A percentile compares a stretch with the other conserved stretches of the same genome.
Conservation (phyloP, 2,113 vertebrate genomes). For the Istiophorus platypterus region DNA sequence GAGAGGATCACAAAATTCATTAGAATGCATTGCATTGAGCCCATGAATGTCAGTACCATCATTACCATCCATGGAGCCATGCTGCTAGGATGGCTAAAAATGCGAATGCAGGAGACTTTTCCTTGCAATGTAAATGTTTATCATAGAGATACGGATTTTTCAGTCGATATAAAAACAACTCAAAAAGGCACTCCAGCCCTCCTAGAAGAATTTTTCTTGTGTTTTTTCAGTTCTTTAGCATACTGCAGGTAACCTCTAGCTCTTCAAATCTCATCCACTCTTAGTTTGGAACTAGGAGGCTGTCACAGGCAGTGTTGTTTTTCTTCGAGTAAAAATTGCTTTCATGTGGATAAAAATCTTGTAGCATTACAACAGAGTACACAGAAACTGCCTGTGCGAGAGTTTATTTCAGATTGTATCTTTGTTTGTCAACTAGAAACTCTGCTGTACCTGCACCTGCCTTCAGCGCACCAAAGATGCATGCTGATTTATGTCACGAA, state of each 20-base stretch:
- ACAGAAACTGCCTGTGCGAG: conserved; percentile 40
- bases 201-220: not conserved
- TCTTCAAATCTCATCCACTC: conserved; percentile 20
- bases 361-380: conserved; percentile 44
- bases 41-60: too few relatives aligned
- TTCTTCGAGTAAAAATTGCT: conserved; percentile 51
- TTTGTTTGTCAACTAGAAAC: conserved; percentile 59
- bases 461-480: conserved; percentile 42
- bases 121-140: not conserved
- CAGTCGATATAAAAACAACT: not conserved
- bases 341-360: conserved; percentile 64
- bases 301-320: conserved; percentile 46
- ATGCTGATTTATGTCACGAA: conserved; percentile 56
- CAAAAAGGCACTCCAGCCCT: not conserved
- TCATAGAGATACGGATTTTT: not conserved
- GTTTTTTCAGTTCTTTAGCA: not conserved
- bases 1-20: not conserved
- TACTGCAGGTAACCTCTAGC: conserved; percentile 13
- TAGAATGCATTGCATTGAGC: not conserved
- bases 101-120: not conserved
- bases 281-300: conserved; percentile 22
- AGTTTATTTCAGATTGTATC: conserved; percentile 69
- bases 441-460: conserved; percentile 38
- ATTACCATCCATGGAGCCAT: not conserved
- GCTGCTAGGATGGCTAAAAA: not conserved